Conservation (phyloP, 2,113 vertebrate species). For the Camelus bactrianus region DNA sequence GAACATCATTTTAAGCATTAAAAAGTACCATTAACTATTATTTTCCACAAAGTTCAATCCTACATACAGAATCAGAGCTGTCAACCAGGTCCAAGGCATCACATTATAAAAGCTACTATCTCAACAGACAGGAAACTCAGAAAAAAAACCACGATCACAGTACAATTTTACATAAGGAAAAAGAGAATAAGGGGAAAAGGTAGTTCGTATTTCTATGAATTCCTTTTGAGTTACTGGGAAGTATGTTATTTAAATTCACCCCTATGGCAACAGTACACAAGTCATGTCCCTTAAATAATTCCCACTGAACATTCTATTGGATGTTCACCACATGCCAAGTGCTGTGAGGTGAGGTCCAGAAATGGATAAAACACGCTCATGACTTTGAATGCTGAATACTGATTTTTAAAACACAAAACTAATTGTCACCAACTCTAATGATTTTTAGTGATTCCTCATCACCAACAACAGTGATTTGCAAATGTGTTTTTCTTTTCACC, state of each 20-base stretch:
- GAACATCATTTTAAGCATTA: slow-evolving; percentile 69
- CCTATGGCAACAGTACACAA: neutral
- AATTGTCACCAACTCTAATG: neutral
- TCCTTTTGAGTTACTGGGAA: slow-evolving; percentile 29
- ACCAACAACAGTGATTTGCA: neutral
- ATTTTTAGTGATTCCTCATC: neutral
- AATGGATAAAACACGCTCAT: neutral
- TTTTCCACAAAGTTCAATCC: slow-evolving; percentile 57
- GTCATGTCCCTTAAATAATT: neutral
- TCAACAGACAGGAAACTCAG: slow-evolving; percentile 39
- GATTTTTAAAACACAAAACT: neutral
- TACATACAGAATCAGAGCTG: slow-evolving; percentile 34
- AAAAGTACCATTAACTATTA: slow-evolving; percentile 74
- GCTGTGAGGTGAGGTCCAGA: neutral
- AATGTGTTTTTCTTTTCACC: neutral
- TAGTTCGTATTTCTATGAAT: slow-evolving; percentile 31
- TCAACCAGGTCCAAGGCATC: slow-evolving; percentile 30
- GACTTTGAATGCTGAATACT: neutral
- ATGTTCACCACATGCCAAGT: neutral
- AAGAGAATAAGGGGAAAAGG: neutral
- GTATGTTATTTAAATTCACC: neutral
- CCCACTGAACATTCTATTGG: neutral
- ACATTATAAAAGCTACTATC: slow-evolving; percentile 46
- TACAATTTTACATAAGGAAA: slow-evolving; percentile 9
- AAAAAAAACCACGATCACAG: neutral